phyloP scores from a whole-genome alignment of 1,140 invertebrate genomes.

The Drosophila elegans region DNA sequence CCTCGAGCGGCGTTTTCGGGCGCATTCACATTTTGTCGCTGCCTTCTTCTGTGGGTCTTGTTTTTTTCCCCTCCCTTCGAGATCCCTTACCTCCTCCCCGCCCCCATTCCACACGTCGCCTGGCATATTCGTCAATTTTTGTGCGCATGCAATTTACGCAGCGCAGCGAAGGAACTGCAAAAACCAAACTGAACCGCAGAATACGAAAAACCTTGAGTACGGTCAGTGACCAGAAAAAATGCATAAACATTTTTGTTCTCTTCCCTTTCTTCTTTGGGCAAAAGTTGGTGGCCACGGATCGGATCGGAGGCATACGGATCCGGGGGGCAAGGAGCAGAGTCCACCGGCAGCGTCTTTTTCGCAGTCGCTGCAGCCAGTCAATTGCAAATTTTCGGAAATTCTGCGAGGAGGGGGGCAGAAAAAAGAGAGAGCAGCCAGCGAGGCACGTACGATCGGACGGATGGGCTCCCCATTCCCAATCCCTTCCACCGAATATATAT shows the following conservation, averaged over 20 bases:
- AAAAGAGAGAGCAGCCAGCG: conserved; percentile 14
- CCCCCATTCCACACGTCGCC: conserved; percentile 51
- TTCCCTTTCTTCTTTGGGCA: conserved; percentile 42
- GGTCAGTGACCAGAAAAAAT: conserved; percentile 82
- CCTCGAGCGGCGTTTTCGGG: conserved; percentile 42
- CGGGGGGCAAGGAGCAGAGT: conserved; percentile 17
- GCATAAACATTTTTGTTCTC: conserved; percentile 81
- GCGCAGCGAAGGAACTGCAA: conserved; percentile 53
- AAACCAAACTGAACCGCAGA: conserved; percentile 57
- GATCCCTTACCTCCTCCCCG: not conserved
- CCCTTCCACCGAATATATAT: conserved; percentile 29
- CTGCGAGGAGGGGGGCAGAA: conserved; percentile 33
- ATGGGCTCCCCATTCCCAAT: conserved; percentile 35
- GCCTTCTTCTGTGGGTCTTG: conserved; percentile 23
- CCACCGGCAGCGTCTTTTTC: conserved; percentile 20
- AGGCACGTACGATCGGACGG: conserved; percentile 59
- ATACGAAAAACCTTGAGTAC: conserved; percentile 83
- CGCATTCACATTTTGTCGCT: conserved; percentile 63
- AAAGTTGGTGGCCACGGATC: not conserved
- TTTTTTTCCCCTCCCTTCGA: conserved; percentile 12
- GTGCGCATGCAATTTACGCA: conserved; percentile 82
- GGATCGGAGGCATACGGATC: not conserved
- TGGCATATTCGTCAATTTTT: conserved; percentile 82
- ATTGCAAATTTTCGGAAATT: conserved; percentile 83
- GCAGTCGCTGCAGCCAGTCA: conserved; percentile 60